phyloP scores from a whole-genome alignment of 2,113 vertebrate genomes.

The Ictalurus punctatus region DNA sequence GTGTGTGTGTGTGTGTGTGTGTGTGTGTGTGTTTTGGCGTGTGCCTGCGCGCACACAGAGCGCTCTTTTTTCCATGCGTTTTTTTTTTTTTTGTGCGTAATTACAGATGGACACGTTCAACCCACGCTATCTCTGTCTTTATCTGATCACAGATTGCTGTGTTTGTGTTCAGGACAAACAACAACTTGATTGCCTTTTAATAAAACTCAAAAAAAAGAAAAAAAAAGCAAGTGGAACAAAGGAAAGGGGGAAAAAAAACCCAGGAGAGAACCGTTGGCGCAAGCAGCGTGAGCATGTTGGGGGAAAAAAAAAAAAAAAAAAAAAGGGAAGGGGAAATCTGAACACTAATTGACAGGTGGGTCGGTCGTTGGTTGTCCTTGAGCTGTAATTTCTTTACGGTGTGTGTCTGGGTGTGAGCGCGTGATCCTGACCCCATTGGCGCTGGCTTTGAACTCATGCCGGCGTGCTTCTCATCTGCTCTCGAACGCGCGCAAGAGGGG shows the following conservation, averaged over 20 bases:
- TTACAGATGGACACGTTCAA: slow-evolving; percentile 11
- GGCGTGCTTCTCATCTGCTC: slow-evolving; percentile 63
- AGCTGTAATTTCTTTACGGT: slow-evolving; percentile 61
- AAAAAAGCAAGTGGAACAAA: slow-evolving; percentile 37
- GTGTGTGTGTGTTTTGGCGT: slow-evolving; percentile 27
- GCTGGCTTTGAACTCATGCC: slow-evolving; percentile 51
- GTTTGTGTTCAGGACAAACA: slow-evolving; percentile 48
- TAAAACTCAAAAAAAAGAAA: slow-evolving; percentile 41
- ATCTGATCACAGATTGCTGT: slow-evolving; percentile 45
- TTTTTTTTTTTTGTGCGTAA: not conserved
- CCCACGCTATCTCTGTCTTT: slow-evolving; percentile 40
- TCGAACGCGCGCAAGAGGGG: slow-evolving; percentile 51
- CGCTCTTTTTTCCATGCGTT: not conserved
- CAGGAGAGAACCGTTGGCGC: slow-evolving; percentile 39
- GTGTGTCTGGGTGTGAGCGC: slow-evolving; percentile 26
- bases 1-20: slow-evolving; percentile 45
- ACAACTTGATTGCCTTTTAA: slow-evolving; percentile 53
- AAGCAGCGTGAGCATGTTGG: slow-evolving; percentile 9
- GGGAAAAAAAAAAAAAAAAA: not conserved
- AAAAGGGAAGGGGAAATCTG: slow-evolving; percentile 13
- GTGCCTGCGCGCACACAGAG: not conserved
- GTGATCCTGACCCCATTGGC: slow-evolving; percentile 31
- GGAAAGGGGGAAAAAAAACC: slow-evolving; percentile 17
- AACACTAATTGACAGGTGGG: slow-evolving; percentile 17
- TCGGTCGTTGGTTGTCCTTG: slow-evolving; percentile 57